Conservation (phyloP, 2,888 invertebrate species). For the Yponomeuta malinellus region DNA sequence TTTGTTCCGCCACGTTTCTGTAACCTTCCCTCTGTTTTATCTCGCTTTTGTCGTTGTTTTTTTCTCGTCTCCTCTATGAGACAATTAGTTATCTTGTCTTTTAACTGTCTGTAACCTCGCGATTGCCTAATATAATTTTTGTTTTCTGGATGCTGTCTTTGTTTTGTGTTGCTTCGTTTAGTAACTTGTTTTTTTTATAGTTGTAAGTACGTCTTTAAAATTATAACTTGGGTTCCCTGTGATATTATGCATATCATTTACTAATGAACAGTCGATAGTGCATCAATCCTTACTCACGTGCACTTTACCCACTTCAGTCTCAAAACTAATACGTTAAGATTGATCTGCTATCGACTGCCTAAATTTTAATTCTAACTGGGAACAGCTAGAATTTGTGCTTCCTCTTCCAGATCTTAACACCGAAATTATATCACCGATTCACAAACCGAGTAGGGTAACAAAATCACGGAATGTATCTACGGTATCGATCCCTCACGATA, state of each 20-base stretch:
- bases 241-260: too few relatives aligned
- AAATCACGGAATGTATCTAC: constrained; percentile 43
- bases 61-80: constrained; percentile 5
- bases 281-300: too few relatives aligned
- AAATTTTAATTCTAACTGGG: too few relatives aligned
- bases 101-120: neutral
- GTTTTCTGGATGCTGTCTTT: neutral
- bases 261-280: too few relatives aligned
- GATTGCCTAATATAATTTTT: neutral
- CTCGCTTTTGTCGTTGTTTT: constrained; percentile 12
- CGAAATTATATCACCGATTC: constrained; percentile 2
- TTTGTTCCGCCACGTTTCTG: constrained; percentile 25
- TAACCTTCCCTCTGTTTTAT: constrained; percentile 16
- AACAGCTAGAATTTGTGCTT: too few relatives aligned
- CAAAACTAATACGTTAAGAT: too few relatives aligned
- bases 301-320: too few relatives aligned
- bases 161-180: constrained; percentile 1
- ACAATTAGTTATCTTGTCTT: constrained; percentile 8
- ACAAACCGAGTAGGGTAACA: constrained; percentile 23
- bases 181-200: neutral
- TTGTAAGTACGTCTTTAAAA: neutral
- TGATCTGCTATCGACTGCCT: too few relatives aligned
- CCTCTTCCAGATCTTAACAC: neutral
- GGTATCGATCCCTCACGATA: constrained; percentile 65
- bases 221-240: too few relatives aligned